These are phyloP conservation scores for Wasmannia auropunctata DNA, from an alignment of 1,140 invertebrate species.

Conservation along the genomic window DNA sequence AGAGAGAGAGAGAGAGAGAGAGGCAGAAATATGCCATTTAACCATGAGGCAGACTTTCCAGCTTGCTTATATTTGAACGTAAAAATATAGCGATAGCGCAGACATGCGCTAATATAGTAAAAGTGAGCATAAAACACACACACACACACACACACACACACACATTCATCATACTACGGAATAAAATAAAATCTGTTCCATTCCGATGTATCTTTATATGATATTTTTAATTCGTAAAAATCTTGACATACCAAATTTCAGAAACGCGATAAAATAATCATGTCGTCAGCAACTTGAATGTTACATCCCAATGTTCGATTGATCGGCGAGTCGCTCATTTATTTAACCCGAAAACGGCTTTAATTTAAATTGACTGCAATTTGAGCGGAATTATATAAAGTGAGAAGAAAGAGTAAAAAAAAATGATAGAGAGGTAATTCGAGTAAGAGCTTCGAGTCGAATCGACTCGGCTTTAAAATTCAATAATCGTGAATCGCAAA, in stretches of 20 bases:
- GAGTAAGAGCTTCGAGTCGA: background rate
- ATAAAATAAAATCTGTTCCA: background rate
- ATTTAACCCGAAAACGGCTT: background rate
- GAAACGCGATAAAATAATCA: background rate
- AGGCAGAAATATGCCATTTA: background rate
- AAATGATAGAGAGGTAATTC: background rate
- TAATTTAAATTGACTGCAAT: background rate
- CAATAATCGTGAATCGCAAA: background rate
- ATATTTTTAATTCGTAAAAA: constrained; percentile 21
- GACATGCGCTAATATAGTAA: background rate
- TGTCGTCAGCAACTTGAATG: background rate
- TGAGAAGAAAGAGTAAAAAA: background rate
- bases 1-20: too few relatives aligned
- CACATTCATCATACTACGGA: background rate
- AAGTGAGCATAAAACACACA: constrained; percentile 20
- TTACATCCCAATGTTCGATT: background rate
- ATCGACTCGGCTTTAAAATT: background rate
- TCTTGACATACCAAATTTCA: background rate
- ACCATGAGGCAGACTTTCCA: background rate
- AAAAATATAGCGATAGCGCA: background rate
- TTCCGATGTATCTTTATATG: background rate
- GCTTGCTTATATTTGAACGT: constrained; percentile 1
- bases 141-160: too few relatives aligned
- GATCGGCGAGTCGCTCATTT: background rate
- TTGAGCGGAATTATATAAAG: background rate